These are phyloP conservation scores for Rambutsinella grinnellia DNA, from an alignment of 2,888 invertebrate species.

Conservation along the genomic window DNA sequence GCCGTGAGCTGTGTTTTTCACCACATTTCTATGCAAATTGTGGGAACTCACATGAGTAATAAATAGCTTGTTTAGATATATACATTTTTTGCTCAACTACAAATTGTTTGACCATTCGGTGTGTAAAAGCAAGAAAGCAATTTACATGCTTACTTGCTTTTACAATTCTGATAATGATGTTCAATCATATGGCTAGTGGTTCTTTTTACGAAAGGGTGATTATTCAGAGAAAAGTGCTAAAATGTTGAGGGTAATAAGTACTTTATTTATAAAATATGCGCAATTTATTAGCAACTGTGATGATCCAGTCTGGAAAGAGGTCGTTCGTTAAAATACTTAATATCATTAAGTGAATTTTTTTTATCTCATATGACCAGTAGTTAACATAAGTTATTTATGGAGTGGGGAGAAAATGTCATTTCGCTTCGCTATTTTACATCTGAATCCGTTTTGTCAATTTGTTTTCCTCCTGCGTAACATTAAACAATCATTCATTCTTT, in stretches of 20 bases:
- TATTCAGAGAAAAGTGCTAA: background rate
- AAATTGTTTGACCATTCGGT: constrained; percentile 30
- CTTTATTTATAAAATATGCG: no score
- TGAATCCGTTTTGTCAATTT: constrained; percentile 36
- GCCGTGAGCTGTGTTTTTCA: constrained; percentile 31
- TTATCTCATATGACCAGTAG: no score
- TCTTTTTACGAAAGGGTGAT: background rate
- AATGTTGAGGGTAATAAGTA: background rate
- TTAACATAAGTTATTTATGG: constrained; percentile 41
- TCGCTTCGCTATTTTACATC: constrained; percentile 33
- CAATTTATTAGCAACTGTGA: no score
- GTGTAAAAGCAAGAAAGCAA: background rate
- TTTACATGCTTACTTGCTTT: background rate
- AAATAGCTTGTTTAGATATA: constrained; percentile 39
- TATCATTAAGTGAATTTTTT: no score
- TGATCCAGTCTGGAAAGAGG: no score
- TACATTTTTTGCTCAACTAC: constrained; percentile 29
- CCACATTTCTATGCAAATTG: constrained; percentile 51
- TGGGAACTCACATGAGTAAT: constrained; percentile 44
- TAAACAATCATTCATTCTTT: constrained; percentile 22
- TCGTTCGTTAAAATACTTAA: no score
- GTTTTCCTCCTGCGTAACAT: constrained; percentile 9
- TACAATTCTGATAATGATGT: background rate
- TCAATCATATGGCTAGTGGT: constrained; percentile 2
- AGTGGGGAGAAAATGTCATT: constrained; percentile 30